Evolutionary conservation across 2,797 vertebrate genomes (phyloP).

Genomic region (Coracias cyanogaster): DNA sequence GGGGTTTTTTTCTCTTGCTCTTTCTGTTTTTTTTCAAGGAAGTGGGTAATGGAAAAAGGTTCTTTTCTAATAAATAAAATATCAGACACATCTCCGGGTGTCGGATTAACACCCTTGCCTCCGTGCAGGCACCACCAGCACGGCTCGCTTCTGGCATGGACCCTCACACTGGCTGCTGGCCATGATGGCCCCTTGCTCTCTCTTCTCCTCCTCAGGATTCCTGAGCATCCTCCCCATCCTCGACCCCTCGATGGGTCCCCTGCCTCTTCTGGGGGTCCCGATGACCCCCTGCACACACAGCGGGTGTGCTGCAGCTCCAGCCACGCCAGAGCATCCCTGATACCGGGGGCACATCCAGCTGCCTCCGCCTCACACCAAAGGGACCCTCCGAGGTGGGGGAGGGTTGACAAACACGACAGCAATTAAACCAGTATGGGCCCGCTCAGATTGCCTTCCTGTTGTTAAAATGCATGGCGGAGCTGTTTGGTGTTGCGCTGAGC

Average conservation of each 20-base stretch:
- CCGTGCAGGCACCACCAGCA: fast-evolving
- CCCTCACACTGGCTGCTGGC: background rate
- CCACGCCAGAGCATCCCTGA: background rate
- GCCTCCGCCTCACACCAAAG: background rate
- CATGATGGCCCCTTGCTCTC: background rate
- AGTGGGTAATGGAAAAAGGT: background rate
- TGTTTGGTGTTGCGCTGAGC: constrained; percentile 22
- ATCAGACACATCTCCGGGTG: background rate
- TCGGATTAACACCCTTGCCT: fast-evolving
- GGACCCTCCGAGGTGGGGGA: background rate
- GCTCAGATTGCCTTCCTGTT: constrained; percentile 29
- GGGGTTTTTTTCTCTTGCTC: background rate
- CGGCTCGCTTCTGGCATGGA: fast-evolving
- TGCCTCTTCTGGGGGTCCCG: background rate
- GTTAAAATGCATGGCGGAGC: constrained; percentile 28
- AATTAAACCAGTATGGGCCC: constrained; percentile 33
- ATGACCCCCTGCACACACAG: background rate
- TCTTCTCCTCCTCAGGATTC: background rate
- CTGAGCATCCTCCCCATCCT: background rate
- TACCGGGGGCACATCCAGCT: fast-evolving
- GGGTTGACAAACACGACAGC: constrained; percentile 31
- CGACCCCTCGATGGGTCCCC: fast-evolving
- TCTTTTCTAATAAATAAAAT: constrained; percentile 7
- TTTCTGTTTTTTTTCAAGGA: background rate
- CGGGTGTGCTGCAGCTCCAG: background rate